Evolutionary conservation across 2,113 vertebrate species (phyloP).

Genomic region (Bucco capensis): DNA sequence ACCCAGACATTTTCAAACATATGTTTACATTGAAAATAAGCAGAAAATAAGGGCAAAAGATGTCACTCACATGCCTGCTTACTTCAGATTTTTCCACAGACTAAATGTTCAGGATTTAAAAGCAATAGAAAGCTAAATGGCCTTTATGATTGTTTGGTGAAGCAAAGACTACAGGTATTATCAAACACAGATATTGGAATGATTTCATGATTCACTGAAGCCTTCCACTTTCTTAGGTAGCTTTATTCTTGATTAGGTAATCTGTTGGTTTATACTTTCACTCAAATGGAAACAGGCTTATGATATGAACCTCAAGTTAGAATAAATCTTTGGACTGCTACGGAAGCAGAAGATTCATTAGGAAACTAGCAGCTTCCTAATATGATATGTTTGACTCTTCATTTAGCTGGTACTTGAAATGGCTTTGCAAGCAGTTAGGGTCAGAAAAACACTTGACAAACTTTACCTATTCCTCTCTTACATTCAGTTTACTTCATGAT

Average conservation of each 20-base stretch:
- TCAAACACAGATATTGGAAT: not conserved
- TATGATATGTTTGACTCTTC: not conserved
- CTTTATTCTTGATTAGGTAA: not conserved
- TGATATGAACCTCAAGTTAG: not conserved
- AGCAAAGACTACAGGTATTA: not conserved
- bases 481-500: not conserved
- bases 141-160: not conserved
- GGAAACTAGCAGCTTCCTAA: not conserved
- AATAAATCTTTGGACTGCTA: not conserved
- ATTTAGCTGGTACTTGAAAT: not conserved
- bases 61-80: not conserved
- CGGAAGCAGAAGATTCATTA: not conserved
- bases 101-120: not conserved
- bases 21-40: not conserved
- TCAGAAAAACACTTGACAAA: not conserved
- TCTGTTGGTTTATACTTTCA: not conserved
- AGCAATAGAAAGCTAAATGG: not conserved
- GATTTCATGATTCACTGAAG: not conserved
- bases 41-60: not conserved
- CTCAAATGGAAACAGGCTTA: not conserved
- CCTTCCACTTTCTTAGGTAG: not conserved
- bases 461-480: not conserved
- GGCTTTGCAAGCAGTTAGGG: not conserved
- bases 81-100: not conserved
- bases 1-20: not conserved